Evolutionary conservation across 2,797 vertebrate genomes (phyloP).

Genomic region (Arrhamphus sclerolepis): DNA sequence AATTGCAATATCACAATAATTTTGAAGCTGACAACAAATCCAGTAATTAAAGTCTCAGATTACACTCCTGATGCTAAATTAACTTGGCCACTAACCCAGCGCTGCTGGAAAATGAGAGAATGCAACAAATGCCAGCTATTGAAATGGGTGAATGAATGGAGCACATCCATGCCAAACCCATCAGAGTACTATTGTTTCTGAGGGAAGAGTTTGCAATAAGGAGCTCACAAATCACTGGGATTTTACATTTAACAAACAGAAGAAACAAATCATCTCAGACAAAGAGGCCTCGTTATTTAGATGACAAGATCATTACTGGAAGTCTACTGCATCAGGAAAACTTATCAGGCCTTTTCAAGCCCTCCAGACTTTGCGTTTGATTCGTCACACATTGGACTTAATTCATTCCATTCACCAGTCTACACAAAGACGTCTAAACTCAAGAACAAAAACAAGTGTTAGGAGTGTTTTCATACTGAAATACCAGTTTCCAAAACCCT

Average conservation of each 20-base stretch:
- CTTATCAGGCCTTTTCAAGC: too few relatives aligned
- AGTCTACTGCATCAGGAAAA: too few relatives aligned
- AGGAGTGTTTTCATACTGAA: too few relatives aligned
- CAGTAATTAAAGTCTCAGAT: constrained; percentile 52
- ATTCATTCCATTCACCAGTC: too few relatives aligned
- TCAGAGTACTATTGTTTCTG: too few relatives aligned
- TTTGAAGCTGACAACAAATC: constrained; percentile 24
- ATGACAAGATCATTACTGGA: not conserved
- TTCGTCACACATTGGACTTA: too few relatives aligned
- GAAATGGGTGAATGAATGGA: constrained; percentile 31
- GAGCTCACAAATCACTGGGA: constrained; percentile 27
- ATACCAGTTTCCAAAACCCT: too few relatives aligned
- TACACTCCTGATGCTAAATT: constrained; percentile 54
- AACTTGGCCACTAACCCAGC: constrained; percentile 39
- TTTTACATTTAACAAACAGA: constrained; percentile 28
- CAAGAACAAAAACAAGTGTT: too few relatives aligned
- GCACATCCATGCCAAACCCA: constrained; percentile 29
- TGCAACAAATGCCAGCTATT: constrained; percentile 39
- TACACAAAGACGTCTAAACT: too few relatives aligned
- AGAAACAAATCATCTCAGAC: constrained; percentile 29
- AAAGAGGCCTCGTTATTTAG: constrained; percentile 14
- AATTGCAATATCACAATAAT: constrained; percentile 40
- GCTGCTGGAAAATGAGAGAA: constrained; percentile 37
- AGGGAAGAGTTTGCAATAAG: constrained; percentile 1
- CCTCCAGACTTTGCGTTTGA: too few relatives aligned